phyloP scores from a whole-genome alignment of 2,888 invertebrate species.

The Bruchidius siliquastri region DNA sequence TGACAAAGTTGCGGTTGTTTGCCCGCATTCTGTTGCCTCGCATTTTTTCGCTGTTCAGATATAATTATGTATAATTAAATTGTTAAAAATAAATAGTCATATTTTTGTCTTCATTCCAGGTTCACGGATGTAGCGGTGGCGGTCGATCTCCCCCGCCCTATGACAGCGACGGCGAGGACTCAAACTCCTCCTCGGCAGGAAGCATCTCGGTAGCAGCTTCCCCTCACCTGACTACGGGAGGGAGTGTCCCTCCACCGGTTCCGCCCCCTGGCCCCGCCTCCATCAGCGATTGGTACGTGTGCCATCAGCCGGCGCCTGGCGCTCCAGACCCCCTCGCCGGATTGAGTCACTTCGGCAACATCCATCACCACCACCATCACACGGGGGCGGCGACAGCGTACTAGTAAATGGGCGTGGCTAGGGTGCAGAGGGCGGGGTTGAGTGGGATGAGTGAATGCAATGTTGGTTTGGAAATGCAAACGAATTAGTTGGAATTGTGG shows the following conservation, averaged over 20 bases:
- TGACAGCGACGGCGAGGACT: slow-evolving; percentile 87
- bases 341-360: slow-evolving; percentile 52
- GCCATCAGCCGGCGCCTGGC: slow-evolving; percentile 63
- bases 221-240: slow-evolving; percentile 42
- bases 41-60: no score
- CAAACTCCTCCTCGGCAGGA: slow-evolving; percentile 70
- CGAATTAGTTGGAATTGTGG: no score
- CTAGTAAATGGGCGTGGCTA: slow-evolving; percentile 36
- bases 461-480: no score
- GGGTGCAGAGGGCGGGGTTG: not conserved
- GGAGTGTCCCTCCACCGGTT: slow-evolving; percentile 16
- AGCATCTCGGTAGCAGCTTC: slow-evolving; percentile 66
- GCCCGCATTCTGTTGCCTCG: no score
- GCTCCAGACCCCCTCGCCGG: slow-evolving; percentile 61
- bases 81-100: no score
- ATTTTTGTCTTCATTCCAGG: not conserved
- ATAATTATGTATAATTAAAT: no score
- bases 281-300: slow-evolving; percentile 75
- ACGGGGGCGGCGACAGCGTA: slow-evolving; percentile 70
- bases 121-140: slow-evolving; percentile 38
- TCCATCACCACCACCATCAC: slow-evolving; percentile 58
- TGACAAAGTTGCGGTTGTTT: no score
- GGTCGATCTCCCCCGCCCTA: slow-evolving; percentile 62
- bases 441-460: no score
- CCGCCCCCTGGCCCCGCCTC: slow-evolving; percentile 53